Conservation (phyloP, 2,888 invertebrate species). For the Scaptomyza tumidula region DNA sequence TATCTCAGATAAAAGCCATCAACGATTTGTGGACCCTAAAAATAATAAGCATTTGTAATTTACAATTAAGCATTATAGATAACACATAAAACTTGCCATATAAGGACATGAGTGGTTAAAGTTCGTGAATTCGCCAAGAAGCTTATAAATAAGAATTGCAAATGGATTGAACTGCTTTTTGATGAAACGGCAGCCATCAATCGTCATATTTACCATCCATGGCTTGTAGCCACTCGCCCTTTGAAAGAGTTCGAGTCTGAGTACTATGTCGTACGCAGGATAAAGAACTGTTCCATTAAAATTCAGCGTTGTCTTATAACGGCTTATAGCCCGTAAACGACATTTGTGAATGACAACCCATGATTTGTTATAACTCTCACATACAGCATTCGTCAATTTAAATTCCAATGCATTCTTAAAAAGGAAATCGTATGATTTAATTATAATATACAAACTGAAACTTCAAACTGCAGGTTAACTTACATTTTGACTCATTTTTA, state of each 20-base stretch:
- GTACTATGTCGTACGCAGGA: slow-evolving; percentile 8
- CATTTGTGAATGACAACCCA: slow-evolving; percentile 44
- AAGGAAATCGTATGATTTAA: not conserved
- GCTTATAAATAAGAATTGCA: not conserved
- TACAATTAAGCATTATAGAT: not conserved
- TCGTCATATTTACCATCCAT: not conserved
- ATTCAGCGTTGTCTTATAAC: slow-evolving; percentile 22
- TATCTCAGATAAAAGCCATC: slow-evolving; percentile 19
- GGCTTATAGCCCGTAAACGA: slow-evolving; percentile 33
- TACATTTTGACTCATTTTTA: not conserved
- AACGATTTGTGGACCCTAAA: slow-evolving; percentile 23
- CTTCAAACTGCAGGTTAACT: not conserved
- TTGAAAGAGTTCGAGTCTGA: not conserved
- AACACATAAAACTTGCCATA: slow-evolving; percentile 7
- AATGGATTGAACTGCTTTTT: slow-evolving; percentile 17
- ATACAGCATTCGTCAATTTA: slow-evolving; percentile 46
- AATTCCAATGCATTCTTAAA: slow-evolving; percentile 34
- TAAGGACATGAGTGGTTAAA: slow-evolving; percentile 39
- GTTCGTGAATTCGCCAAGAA: slow-evolving; percentile 18
- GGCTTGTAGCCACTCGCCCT: slow-evolving; percentile 48
- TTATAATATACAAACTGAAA: too few species aligned
- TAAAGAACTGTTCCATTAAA: slow-evolving; percentile 18
- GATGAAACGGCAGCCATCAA: slow-evolving; percentile 28
- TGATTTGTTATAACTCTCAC: slow-evolving; percentile 38
- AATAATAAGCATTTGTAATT: not conserved